Base-by-base conservation (phyloP, 2,888 invertebrate species). In the Cotesia congregata region DNA sequence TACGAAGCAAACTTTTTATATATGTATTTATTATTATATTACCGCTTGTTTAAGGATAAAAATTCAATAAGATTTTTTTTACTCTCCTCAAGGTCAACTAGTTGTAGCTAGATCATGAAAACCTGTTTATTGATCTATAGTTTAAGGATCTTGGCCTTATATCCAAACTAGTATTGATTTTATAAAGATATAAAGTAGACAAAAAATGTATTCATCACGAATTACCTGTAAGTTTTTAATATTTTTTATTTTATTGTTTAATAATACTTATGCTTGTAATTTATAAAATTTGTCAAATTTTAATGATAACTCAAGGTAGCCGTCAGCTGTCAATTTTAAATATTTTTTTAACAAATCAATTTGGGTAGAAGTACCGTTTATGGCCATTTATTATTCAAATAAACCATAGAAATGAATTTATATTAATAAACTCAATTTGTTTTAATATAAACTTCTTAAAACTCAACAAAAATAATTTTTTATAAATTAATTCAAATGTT, bases 31-130 rank as follows among this genome's bases (percentile, higher is more conserved):
- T n/a, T n/a, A n/a, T n/a, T n/a, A 50, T 6, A 12, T 50, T 4
- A 50, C 50, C 50, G 50, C 50, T 50, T 50, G 12, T 50, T 50
- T 50, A 12, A 50, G 50, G 4, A 50, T 12, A 50, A 50, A 50
- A 50, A 50, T 50, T 50, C 7, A 12, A 50, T 12, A 12, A 50
- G 12, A 50, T 50, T 50, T 60, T n/a, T 60, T 30, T 30, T 41
- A 6, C 5, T 30, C 12, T n/a, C 39, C 5, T 62, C 71, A 72
- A 72, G 71, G 71, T n/a, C 61, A 15, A 39, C 71, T 12, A 5
- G 62, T 72, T 62, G 15, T 7, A 12, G 6, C 40, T 15, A 17
- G 40, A 39, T 40, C 30, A 20, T 50, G 50, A 12, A 50, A 50
- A 50, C 50, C 50, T 50, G 50, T 50, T 50, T 50, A 50, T 50